phyloP scores from a whole-genome alignment of 2,113 vertebrate genomes.

The Callorhinus ursinus region DNA sequence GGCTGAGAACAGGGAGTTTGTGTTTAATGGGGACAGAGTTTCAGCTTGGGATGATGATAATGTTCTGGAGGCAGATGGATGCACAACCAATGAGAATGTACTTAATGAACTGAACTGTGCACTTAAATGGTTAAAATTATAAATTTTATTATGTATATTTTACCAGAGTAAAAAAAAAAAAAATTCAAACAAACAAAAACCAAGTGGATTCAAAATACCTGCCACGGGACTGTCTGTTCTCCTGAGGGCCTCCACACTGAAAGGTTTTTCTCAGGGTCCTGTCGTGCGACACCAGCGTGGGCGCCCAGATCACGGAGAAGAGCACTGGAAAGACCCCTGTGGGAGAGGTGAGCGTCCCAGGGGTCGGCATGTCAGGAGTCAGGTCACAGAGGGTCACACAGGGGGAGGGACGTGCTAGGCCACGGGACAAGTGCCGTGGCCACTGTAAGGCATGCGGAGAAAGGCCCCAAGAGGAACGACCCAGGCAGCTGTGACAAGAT shows the following conservation, averaged over 20 bases:
- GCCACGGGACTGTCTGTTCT: neutral
- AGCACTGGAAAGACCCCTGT: neutral
- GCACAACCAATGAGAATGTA: accelerated
- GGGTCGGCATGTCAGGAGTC: accelerated
- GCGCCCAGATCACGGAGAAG: neutral
- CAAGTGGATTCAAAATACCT: neutral
- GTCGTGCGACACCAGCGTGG: accelerated
- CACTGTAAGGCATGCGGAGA: accelerated
- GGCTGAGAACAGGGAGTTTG: accelerated
- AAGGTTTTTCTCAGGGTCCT: accelerated
- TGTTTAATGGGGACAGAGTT: neutral
- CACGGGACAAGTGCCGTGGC: neutral
- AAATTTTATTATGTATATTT: neutral
- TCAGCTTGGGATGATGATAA: neutral
- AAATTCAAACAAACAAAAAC: neutral
- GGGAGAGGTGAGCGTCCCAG: accelerated
- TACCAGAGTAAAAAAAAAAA: neutral
- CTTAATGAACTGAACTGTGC: accelerated
- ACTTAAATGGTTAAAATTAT: neutral
- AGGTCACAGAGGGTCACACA: accelerated
- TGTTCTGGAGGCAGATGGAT: accelerated
- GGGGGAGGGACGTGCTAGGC: neutral
- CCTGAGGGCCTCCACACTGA: neutral
- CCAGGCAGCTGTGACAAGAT: accelerated
- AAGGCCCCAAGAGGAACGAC: neutral